Percentiles rank a stretch among this genome's conserved stretches.
Conservation (phyloP, 2,797 vertebrate genomes). For the Megalops cyprinoides region DNA sequence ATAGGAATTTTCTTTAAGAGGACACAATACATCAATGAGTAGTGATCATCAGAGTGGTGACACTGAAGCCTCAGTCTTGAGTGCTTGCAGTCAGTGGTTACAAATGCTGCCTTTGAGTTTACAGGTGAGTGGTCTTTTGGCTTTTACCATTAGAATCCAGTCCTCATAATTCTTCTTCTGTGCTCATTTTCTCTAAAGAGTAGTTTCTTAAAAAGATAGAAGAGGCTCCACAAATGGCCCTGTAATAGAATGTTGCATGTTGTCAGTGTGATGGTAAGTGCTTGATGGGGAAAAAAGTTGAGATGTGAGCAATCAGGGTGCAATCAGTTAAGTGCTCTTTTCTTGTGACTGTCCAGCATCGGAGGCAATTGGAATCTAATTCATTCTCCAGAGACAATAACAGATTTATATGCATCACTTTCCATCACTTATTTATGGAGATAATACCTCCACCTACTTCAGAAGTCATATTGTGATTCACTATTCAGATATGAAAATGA, state of each 20-base stretch:
- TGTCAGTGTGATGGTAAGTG: too few relatives aligned
- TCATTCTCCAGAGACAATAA: neutral
- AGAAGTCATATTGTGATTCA: neutral
- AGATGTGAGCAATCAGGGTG: too few relatives aligned
- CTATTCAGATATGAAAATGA: neutral
- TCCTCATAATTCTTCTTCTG: neutral
- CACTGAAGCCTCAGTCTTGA: neutral
- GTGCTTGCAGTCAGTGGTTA: neutral
- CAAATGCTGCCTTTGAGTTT: too few relatives aligned
- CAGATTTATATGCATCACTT: too few relatives aligned
- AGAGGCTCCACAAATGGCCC: neutral
- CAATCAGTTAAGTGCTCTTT: too few relatives aligned
- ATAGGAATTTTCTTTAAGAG: neutral
- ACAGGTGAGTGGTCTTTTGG: too few relatives aligned
- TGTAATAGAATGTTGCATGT: neutral
- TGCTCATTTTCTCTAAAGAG: neutral
- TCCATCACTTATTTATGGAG: neutral
- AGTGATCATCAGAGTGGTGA: neutral
- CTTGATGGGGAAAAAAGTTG: too few relatives aligned
- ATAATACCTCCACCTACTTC: neutral
- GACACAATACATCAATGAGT: neutral
- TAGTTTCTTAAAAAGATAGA: neutral
- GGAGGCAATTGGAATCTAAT: neutral
- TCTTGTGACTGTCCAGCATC: too few relatives aligned
- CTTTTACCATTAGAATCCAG: neutral